Base-by-base conservation (phyloP, 2,888 invertebrate genomes). In the Dasypolia templi region DNA sequence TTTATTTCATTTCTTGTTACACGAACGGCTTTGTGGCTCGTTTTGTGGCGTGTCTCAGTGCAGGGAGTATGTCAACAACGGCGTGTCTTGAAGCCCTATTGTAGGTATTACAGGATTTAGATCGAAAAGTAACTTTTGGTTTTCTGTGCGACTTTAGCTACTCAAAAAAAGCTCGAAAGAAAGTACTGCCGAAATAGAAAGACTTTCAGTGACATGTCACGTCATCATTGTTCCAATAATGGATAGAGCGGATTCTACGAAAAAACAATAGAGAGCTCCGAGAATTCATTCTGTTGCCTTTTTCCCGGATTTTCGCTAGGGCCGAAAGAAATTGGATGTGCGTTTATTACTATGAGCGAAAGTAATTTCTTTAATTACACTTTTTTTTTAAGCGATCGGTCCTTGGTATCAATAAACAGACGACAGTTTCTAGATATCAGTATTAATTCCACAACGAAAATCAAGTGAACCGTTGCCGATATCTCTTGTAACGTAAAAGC, bases 1-100 rank as follows among this genome's bases (percentile, higher is more conserved):
- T 77, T 84, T 86, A 83, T 85, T 86, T 83, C 81, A 84, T 86
- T 81, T 79, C 67, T 70, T 79, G 70, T 73, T 71, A 79, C 77
- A 84, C 69, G 61, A 77, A 55, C 86, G 62, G 73, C 64, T 77
- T 75, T 82, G 68, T 67, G 79, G 72, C 49, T 70, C 26, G 35
- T 66, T 74, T 72, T 68, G 72, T 72, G 66, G 69, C 78, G 49
- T 64, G 39, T 53, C n/a, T 66, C n/a, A 53, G 39, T 71, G 65
- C 26, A 56, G 58, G 65, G 62, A 49, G 71, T 79, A 75, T 71
- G 80, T 75, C 80, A 80, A 77, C 69, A 80, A 71, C 26, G 55
- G 26, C 49, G 29, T 58, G 64, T 71, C 46, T 74, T 62, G 63
- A 11, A 9, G 14, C 26, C 22, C 11, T 49, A 11, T 29, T 42